A percentile compares a stretch with the other conserved stretches of the same genome.
These are phyloP conservation scores for Numenius phaeopus DNA, from an alignment of 2,797 vertebrate species.

Conservation along the genomic window DNA sequence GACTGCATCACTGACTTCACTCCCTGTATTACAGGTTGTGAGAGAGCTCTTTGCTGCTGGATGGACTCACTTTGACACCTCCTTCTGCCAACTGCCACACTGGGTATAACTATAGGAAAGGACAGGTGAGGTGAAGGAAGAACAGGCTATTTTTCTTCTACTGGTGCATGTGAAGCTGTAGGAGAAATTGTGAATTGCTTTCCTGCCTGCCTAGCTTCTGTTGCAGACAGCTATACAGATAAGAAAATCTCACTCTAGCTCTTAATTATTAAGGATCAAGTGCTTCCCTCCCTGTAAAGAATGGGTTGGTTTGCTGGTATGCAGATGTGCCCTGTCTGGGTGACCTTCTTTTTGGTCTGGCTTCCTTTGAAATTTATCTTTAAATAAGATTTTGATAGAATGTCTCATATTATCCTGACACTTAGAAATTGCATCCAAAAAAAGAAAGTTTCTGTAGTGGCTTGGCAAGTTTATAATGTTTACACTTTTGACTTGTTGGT, in stretches of 20 bases:
- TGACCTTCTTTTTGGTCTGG: not conserved
- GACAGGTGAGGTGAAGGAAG: not conserved
- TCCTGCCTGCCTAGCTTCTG: not conserved
- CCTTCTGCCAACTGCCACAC: not conserved
- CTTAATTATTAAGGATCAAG: not conserved
- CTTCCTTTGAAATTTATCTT: not conserved
- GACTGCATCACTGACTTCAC: not conserved
- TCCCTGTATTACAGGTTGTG: not conserved
- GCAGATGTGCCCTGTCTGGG: not conserved
- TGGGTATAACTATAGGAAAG: not conserved
- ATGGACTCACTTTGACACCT: not conserved
- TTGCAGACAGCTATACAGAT: not conserved
- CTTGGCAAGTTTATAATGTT: not conserved
- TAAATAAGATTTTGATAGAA: not conserved
- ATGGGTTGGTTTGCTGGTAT: not conserved
- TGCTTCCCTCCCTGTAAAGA: not conserved
- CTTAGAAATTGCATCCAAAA: not conserved
- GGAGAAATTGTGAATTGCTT: not conserved
- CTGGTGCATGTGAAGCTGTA: not conserved
- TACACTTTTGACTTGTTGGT: not conserved
- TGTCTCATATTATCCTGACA: not conserved
- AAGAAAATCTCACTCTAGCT: not conserved
- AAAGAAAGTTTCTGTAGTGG: not conserved
- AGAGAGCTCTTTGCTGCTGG: not conserved
- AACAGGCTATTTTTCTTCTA: not conserved